These are phyloP conservation scores for Calameuta idolon DNA, from an alignment of 2,888 invertebrate species.

Conservation along the genomic window DNA sequence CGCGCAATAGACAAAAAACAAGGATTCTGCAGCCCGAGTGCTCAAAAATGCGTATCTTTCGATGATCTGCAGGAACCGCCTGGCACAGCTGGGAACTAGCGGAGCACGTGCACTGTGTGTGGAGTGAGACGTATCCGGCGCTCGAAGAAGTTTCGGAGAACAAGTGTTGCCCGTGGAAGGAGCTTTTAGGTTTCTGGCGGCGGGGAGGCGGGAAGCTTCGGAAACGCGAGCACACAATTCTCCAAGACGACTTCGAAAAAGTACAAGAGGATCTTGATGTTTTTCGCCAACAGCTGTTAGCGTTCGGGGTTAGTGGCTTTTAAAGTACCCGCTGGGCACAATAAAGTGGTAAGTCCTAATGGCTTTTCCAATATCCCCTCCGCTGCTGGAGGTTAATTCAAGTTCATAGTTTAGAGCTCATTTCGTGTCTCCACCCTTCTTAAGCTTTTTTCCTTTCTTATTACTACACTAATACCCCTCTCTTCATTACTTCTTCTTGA, in stretches of 20 bases:
- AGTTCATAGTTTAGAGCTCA: conserved; percentile 37
- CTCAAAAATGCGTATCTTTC: no score
- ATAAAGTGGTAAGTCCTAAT: conserved; percentile 50
- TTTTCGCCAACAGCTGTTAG: conserved; percentile 39
- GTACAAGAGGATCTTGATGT: conserved; percentile 6
- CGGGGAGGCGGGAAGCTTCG: neutral
- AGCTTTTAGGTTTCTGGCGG: neutral
- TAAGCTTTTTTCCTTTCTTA: no score
- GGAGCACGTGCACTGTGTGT: no score
- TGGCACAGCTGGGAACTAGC: no score
- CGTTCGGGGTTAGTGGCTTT: conserved; percentile 37
- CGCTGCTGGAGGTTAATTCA: conserved; percentile 32
- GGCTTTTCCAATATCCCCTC: conserved; percentile 51
- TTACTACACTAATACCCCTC: no score
- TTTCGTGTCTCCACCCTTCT: neutral
- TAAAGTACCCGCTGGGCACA: conserved; percentile 42
- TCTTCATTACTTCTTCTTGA: no score
- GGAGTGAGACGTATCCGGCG: no score
- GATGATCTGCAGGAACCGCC: no score
- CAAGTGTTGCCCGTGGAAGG: no score
- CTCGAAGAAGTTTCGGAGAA: no score
- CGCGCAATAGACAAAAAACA: no score
- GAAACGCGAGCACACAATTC: neutral
- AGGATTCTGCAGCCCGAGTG: no score
- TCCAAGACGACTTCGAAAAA: neutral